These are phyloP conservation scores for Machimus rusticus DNA, from an alignment of 2,888 invertebrate species.

Conservation along the genomic window DNA sequence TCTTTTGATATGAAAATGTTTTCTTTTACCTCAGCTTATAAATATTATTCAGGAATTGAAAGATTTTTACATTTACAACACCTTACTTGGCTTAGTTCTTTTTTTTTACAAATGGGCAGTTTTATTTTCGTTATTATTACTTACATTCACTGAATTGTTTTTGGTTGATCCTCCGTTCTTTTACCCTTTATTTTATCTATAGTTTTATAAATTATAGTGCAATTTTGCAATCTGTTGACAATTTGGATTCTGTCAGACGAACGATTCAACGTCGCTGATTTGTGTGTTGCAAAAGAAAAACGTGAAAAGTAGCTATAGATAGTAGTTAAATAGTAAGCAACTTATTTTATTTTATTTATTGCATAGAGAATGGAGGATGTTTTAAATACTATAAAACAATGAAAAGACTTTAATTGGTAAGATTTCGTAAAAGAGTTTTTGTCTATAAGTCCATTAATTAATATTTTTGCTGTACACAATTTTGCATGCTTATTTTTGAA, in stretches of 20 bases:
- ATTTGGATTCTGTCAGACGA: neutral
- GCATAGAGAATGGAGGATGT: neutral
- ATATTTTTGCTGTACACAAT: too few relatives aligned
- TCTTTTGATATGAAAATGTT: slow-evolving; percentile 26
- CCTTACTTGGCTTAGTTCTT: neutral
- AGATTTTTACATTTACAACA: slow-evolving; percentile 14
- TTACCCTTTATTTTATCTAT: neutral
- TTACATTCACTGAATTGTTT: neutral
- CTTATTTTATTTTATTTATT: neutral
- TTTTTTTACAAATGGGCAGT: slow-evolving; percentile 30
- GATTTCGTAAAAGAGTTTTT: neutral
- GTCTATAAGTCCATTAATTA: neutral
- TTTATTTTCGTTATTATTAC: neutral
- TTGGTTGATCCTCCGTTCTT: neutral
- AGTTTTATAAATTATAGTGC: neutral
- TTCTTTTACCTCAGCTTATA: neutral
- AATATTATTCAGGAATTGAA: neutral
- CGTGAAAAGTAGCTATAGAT: neutral
- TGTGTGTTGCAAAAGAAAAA: neutral
- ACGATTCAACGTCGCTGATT: neutral
- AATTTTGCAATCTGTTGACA: neutral
- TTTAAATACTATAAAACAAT: neutral
- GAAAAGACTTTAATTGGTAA: neutral
- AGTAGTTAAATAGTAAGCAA: neutral
- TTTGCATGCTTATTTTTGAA: too few relatives aligned